Conservation (phyloP, 2,113 vertebrate species). For the Etheostoma spectabile region DNA sequence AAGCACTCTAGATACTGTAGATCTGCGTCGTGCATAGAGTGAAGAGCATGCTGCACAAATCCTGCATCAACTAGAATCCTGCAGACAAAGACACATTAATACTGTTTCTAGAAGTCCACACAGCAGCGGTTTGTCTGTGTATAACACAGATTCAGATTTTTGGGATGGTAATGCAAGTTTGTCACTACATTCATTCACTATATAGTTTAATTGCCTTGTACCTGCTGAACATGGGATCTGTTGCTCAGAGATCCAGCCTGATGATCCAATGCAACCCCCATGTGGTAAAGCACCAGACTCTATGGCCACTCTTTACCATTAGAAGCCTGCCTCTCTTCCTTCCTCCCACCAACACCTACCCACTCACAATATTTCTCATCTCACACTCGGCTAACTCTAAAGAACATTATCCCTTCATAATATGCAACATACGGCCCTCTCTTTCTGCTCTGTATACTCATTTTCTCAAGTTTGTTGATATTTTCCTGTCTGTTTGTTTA, state of each 20-base stretch:
- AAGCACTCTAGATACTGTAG: conserved; percentile 34
- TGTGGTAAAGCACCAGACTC: conserved; percentile 43
- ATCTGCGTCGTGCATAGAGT: conserved; percentile 29
- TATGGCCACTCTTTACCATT: conserved; percentile 38
- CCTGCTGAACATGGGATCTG: conserved; percentile 22
- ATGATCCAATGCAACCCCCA: conserved; percentile 41
- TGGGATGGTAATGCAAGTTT: not conserved
- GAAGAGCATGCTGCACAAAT: conserved; percentile 6
- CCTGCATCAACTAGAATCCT: conserved; percentile 18
- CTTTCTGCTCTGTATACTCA: conserved; percentile 51
- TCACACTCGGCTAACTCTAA: conserved; percentile 60
- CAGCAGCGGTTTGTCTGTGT: not conserved
- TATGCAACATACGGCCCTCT: conserved; percentile 46
- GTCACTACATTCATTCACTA: not conserved
- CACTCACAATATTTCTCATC: conserved; percentile 58
- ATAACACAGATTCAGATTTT: conserved; percentile 12
- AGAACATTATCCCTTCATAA: conserved; percentile 58
- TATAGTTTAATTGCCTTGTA: conserved; percentile 14
- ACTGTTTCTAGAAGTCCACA: conserved; percentile 12
- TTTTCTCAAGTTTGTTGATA: conserved; percentile 65
- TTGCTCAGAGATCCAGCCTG: conserved; percentile 32
- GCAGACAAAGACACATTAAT: conserved; percentile 11
- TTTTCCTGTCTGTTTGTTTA: conserved; percentile 62
- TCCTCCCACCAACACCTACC: conserved; percentile 37
- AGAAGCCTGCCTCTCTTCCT: conserved; percentile 27